These are phyloP conservation scores for Caenorhabditis sp. DNA, from an alignment of 2,888 invertebrate species.

Conservation along the genomic window DNA sequence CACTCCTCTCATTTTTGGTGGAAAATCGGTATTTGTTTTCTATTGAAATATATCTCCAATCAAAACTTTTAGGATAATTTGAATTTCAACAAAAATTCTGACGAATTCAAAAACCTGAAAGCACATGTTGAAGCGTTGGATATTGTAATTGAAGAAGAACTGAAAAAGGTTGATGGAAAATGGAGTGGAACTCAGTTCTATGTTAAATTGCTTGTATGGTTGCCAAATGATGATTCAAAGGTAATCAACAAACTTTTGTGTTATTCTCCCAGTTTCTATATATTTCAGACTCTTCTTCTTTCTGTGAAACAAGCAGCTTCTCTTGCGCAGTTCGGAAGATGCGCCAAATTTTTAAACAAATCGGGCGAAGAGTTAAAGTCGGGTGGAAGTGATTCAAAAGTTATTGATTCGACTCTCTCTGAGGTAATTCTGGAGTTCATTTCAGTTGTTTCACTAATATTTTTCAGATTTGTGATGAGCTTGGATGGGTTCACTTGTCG, in stretches of 20 bases:
- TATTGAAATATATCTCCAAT: too few species aligned
- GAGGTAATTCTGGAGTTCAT: too few species aligned
- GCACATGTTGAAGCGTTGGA: conserved; percentile 74
- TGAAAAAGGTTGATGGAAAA: conserved; percentile 17
- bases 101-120: conserved; percentile 9
- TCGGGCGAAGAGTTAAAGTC: conserved; percentile 77
- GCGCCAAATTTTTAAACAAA: conserved; percentile 76
- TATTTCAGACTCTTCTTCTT: conserved; percentile 83
- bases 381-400: conserved; percentile 35
- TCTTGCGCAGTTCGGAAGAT: conserved; percentile 83
- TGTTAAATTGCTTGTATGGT: conserved; percentile 79
- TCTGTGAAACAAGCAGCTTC: conserved; percentile 80
- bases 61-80: too few species aligned
- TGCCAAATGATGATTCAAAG: conserved; percentile 82
- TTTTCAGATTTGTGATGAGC: conserved; percentile 76
- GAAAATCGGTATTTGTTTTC: too few species aligned
- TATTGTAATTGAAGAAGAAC: too few species aligned
- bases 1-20: conserved; percentile 7
- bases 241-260: too few species aligned
- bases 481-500: conserved; percentile 81
- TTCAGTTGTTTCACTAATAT: too few species aligned
- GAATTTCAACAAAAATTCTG: conserved; percentile 14
- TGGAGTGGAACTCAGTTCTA: conserved; percentile 27
- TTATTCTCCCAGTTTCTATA: too few species aligned
- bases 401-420: conserved; percentile 42